A percentile compares a stretch with the other conserved stretches of the same genome.
phyloP scores from a whole-genome alignment of 2,797 vertebrate species.

The Brachyalestes nurse region DNA sequence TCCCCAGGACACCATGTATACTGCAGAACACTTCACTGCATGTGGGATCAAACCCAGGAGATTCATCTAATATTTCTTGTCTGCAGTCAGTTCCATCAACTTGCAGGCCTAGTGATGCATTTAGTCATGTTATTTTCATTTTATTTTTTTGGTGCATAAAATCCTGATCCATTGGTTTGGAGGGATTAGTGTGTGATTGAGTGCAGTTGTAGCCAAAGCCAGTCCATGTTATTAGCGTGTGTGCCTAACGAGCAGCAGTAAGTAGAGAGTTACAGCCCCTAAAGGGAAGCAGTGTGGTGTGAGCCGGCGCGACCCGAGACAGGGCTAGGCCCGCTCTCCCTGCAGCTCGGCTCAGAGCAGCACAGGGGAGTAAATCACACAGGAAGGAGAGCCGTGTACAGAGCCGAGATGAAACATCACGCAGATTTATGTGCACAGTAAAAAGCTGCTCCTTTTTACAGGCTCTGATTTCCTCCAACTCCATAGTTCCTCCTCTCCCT shows the following conservation, averaged over 20 bases:
- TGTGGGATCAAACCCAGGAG: neutral
- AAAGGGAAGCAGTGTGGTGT: conserved; percentile 46
- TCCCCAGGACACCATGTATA: conserved; percentile 7
- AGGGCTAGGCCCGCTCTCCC: conserved; percentile 54
- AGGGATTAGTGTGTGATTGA: conserved; percentile 72
- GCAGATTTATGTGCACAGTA: conserved; percentile 78
- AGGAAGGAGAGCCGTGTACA: conserved; percentile 74
- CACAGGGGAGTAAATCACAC: conserved; percentile 76
- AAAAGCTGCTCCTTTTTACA: conserved; percentile 78
- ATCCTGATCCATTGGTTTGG: conserved; percentile 55
- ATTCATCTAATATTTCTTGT: conserved; percentile 23
- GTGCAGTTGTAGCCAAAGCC: conserved; percentile 64
- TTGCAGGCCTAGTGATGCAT: conserved; percentile 56
- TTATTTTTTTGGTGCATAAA: neutral
- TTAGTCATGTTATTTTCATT: conserved; percentile 17
- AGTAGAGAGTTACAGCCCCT: conserved; percentile 53
- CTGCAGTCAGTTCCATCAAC: conserved; percentile 14
- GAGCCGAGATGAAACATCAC: conserved; percentile 79
- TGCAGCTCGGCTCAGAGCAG: conserved; percentile 54
- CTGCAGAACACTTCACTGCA: conserved; percentile 3
- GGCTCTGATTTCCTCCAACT: conserved; percentile 72
- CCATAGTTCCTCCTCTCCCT: conserved; percentile 65
- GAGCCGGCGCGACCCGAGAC: conserved; percentile 23
- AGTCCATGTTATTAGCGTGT: conserved; percentile 67
- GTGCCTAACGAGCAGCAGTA: conserved; percentile 71